These are phyloP conservation scores for Myotis daubentonii DNA, from an alignment of 2,797 vertebrate species.

Conservation along the genomic window DNA sequence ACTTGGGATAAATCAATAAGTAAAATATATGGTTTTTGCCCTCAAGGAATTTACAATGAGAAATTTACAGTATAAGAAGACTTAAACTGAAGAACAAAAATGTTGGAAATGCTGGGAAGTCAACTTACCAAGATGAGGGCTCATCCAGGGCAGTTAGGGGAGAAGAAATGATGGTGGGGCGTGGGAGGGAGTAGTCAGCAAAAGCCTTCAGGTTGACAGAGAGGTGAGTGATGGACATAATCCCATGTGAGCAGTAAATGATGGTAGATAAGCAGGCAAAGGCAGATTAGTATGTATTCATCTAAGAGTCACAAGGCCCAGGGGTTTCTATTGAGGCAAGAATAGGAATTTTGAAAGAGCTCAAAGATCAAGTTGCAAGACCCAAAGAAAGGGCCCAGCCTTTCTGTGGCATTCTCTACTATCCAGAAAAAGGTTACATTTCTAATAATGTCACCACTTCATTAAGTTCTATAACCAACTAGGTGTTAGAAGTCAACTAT, in stretches of 20 bases:
- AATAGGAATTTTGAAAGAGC: constrained; percentile 46
- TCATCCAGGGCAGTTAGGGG: background rate
- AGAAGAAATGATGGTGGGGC: background rate
- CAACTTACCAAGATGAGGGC: background rate
- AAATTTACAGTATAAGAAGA: background rate
- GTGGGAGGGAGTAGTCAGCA: background rate
- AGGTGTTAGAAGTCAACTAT: background rate
- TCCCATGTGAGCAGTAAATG: background rate
- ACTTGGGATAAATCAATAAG: background rate
- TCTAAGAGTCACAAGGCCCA: constrained; percentile 1
- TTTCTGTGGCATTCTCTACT: background rate
- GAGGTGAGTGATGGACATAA: background rate
- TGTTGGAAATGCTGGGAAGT: background rate
- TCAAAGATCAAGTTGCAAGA: constrained; percentile 33
- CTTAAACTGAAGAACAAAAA: background rate
- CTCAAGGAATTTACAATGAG: constrained; percentile 18
- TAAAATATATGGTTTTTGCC: background rate
- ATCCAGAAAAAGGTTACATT: background rate
- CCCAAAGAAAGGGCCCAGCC: background rate
- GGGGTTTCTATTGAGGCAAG: background rate
- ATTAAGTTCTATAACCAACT: background rate
- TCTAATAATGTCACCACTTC: background rate
- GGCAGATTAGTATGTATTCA: constrained; percentile 39
- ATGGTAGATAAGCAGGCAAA: background rate
- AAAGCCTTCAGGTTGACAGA: background rate